A percentile compares a stretch with the other conserved stretches of the same genome.
phyloP scores from a whole-genome alignment of 1,140 invertebrate genomes.

The Microplitis demolitor region DNA sequence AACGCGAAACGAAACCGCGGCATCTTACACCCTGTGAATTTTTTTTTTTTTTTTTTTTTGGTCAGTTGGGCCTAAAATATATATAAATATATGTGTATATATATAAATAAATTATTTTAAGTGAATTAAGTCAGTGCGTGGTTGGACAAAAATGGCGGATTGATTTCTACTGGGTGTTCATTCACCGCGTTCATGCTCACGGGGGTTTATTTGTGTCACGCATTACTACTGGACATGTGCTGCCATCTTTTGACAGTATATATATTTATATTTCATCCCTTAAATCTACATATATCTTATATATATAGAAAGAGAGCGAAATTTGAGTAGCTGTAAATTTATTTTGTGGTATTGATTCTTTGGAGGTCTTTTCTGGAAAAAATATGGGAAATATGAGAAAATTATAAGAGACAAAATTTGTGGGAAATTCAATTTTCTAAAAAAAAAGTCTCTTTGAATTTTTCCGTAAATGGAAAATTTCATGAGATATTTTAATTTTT shows the following conservation, averaged over 20 bases:
- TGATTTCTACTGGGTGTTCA: not conserved
- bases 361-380: too few relatives aligned
- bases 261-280: not conserved
- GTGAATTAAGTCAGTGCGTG: not conserved
- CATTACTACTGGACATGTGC: not conserved
- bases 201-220: not conserved
- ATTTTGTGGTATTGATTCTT: too few relatives aligned
- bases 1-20: not conserved
- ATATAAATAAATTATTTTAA: not conserved
- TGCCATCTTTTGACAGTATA: not conserved
- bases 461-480: too few relatives aligned
- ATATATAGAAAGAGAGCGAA: too few relatives aligned
- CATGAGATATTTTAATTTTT: too few relatives aligned
- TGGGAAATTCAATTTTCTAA: too few relatives aligned
- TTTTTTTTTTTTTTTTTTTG: not conserved
- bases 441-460: too few relatives aligned
- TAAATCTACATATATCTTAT: not conserved
- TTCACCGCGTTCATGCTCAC: not conserved
- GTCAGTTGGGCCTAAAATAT: not conserved
- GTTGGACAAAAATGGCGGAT: constrained; percentile 2
- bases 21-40: not conserved
- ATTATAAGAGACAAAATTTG: too few relatives aligned
- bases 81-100: not conserved
- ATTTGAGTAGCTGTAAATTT: too few relatives aligned
- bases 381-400: too few relatives aligned